Percentiles rank a stretch among this genome's conserved stretches.
These are phyloP conservation scores for Oceanites oceanicus DNA, from an alignment of 2,113 vertebrate genomes.

Conservation along the genomic window DNA sequence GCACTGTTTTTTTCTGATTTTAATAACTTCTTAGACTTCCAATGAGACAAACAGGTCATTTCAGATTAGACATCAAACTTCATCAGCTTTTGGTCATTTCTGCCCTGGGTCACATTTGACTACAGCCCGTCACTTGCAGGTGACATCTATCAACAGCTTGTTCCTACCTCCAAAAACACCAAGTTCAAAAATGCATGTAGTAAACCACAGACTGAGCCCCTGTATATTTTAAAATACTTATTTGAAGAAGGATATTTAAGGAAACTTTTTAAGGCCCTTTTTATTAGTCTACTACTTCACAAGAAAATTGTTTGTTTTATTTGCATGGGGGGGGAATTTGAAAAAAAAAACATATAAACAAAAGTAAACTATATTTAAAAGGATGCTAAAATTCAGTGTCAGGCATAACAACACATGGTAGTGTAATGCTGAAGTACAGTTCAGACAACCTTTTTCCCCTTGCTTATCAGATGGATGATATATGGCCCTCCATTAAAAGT, in stretches of 20 bases:
- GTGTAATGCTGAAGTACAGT: background rate
- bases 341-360: background rate
- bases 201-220: background rate
- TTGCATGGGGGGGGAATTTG: background rate
- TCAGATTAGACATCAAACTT: conserved; percentile 29
- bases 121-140: conserved; percentile 2
- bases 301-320: background rate
- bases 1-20: background rate
- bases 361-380: background rate
- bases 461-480: background rate
- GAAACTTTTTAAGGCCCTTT: background rate
- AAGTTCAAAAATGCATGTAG: background rate
- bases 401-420: background rate
- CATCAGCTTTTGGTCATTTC: conserved; percentile 16
- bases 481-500: background rate
- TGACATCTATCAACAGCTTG: background rate
- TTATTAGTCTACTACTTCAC: background rate
- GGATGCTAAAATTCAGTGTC: background rate
- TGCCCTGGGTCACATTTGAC: background rate
- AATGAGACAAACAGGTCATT: conserved; percentile 40
- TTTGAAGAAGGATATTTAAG: background rate
- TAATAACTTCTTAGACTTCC: conserved; percentile 13
- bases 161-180: background rate
- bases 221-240: background rate
- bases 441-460: background rate